Base-by-base conservation (phyloP, 2,797 vertebrate species). In the Acanthurus lineatus region DNA sequence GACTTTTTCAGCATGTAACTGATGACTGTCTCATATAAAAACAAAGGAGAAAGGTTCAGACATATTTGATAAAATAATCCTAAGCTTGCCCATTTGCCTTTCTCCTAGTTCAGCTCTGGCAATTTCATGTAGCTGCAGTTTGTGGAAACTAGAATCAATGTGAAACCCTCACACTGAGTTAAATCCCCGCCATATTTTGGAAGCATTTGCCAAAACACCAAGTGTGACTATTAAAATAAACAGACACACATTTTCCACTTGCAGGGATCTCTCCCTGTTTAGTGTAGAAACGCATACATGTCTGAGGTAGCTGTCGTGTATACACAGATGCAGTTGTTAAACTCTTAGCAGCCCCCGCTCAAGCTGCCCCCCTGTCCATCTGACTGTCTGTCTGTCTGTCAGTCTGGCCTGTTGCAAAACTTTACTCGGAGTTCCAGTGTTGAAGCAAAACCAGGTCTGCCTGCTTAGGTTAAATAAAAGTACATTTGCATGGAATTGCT, bases 181-280 rank as follows among this genome's bases (percentile, higher is more conserved):
- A 81, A 86, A 87, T 48, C 79, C 77, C 80, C 64, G 44, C 61
- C 60, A 60, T 89, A 75, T 86, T 89, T 89, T 73, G 69, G 52
- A 87, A 76, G 78, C 75, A 62, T 85, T 85, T 8, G 81, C 84
- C 80, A 83, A 92, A 91, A 90, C 89, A 77, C 81, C 35, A 3
- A 86, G 88, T 79, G 89, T 59, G 77, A 86, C 92, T 90, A 78
- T 86, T 90, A 80, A 93, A 93, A 93, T 79, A 93, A 94, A 92
- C 89, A 91, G 77, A 89, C 86, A 16, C 89, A 86, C 86, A 76
- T 91, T 93, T 95, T 94, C 93, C 92, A 91, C 86, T 88, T 51
- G 88, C 79, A 76, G 83, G 85, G 86, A 88, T 88, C 84, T 73
- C 67, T 81, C 76, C 60, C 81, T 85, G 89, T 91, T 91, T 91